Evolutionary conservation across 2,113 vertebrate genomes (phyloP), one percentile per base, ranked within the genome.

Genomic region (Gobio gobio): DNA sequence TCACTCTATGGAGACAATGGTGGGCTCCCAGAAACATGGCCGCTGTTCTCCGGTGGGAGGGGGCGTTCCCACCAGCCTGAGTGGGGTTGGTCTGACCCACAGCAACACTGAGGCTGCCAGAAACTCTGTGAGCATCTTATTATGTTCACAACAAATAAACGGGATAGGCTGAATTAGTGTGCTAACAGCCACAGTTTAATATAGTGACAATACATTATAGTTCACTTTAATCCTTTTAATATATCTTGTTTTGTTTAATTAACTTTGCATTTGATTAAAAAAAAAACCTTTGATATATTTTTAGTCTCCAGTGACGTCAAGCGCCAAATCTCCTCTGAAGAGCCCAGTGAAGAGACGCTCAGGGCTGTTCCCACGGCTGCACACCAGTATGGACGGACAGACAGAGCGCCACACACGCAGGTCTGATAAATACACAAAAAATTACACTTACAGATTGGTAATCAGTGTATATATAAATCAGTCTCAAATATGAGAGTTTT

Each of bases 1-100:
- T 85, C 96, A 98, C 90, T 99, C 98, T 91, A 98, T 98, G 98
- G 98, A 99, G 92, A 97, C 97, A 0, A 96, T 99, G 97, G 96
- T 95, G 61, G 94, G 95, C 84, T 94, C 94, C 87, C 96, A 97
- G 91, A 94, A 95, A 43, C 94, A 95, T 0, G 4, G 85, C 29
- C 86, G 90, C 73, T 68, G 51, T 78, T 84, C 89, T 43, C 33
- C 91, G 24, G 91, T 92, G 0, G 91, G 94, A 0, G 86, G 92
- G 0, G 93, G 92, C 33, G 94, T 99, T 72, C 96, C 98, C 0
- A 97, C 96, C 83, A 99, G 97, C 90, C 95, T 98, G 88, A 99
- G 98, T 0, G 97, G 97, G 2, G 96, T 97, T 87, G 76, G 96
- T 91, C 88, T 98, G 47, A 91, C 93, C 0, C 97, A 98, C 91